Evolutionary conservation across 2,797 vertebrate species (phyloP), one percentile per base, ranked within the genome.

Genomic region (Schizopygopsis malacanthus): DNA sequence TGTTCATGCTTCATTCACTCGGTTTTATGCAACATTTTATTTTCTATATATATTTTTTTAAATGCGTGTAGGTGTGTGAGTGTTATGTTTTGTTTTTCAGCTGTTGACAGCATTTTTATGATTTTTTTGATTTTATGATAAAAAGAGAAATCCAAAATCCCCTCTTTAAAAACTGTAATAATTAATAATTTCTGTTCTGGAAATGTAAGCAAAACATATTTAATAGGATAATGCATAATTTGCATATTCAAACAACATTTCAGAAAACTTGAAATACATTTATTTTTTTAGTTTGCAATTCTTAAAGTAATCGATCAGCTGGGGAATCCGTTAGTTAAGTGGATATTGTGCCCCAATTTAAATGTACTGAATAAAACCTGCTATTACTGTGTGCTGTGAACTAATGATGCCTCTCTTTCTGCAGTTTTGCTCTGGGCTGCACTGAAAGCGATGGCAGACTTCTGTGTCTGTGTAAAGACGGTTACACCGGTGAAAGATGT

Each of bases 371-470:
- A 7, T 20, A 4, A 8, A 8, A 18, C 1, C 25, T 28, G 0
- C 4, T 22, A 37, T 4, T 79, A n/a, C 33, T 33, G 2, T 33
- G 33, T 10, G 33, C 67, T n/a, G 18, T 33, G 2, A 39, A 52
- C 63, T 61, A 7, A 41, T 61, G 67, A 22, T 83, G 2, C 69
- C 33, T 87, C 33, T 84, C 28, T 69, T 84, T 84, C 79, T 85
- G 28, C 92, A 99, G 98, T 87, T 99, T 99, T 92, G 97, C 98
- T 52, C 91, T 94, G 0, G 95, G 96, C 79, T 99, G 98, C 91
- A 93, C 90, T 69, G 95, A 96, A 79, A 92, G 92, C 4, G 91
- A 91, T 1, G 95, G 93, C 69, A 91, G 92, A 25, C 86, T 98
- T 71, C 92, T 94, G 89, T 99, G 98, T 83, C 83, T 95, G 18